These are phyloP conservation scores for Anser cygnoides DNA, from an alignment of 2,113 vertebrate genomes.

Conservation along the genomic window DNA sequence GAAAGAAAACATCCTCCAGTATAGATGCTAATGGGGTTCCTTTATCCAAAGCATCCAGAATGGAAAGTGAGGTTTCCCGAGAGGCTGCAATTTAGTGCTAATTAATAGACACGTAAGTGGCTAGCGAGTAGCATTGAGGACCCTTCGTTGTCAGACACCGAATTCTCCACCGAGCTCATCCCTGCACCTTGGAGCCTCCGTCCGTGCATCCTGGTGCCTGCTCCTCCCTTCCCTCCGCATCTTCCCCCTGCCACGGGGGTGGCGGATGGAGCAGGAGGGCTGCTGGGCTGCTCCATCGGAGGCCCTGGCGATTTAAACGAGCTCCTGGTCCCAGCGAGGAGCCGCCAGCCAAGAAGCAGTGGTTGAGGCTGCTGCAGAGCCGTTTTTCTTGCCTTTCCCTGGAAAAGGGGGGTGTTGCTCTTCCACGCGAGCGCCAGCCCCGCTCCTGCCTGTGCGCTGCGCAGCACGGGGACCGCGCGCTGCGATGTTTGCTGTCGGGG, in stretches of 20 bases:
- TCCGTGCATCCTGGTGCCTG: background rate
- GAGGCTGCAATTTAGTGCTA: background rate
- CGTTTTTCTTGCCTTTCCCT: background rate
- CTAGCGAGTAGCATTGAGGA: background rate
- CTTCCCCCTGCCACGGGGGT: accelerated
- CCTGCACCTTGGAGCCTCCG: background rate
- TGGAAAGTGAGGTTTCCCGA: background rate
- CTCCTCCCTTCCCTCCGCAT: background rate
- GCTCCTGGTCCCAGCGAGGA: background rate
- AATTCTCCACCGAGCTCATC: background rate
- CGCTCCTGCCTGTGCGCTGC: background rate
- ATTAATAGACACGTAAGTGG: background rate
- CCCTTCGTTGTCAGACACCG: background rate
- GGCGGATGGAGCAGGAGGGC: background rate
- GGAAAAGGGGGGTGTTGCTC: background rate
- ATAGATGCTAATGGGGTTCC: background rate
- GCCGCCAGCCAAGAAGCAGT: accelerated
- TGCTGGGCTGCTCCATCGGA: too few species aligned
- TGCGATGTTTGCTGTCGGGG: background rate
- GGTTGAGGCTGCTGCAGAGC: background rate
- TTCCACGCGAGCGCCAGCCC: background rate
- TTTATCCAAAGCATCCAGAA: background rate
- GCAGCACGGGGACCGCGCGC: background rate
- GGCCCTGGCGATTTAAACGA: background rate
- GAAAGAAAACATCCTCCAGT: background rate